These are phyloP conservation scores for Porphyrio hochstetteri DNA, from an alignment of 2,113 vertebrate genomes.

Conservation along the genomic window DNA sequence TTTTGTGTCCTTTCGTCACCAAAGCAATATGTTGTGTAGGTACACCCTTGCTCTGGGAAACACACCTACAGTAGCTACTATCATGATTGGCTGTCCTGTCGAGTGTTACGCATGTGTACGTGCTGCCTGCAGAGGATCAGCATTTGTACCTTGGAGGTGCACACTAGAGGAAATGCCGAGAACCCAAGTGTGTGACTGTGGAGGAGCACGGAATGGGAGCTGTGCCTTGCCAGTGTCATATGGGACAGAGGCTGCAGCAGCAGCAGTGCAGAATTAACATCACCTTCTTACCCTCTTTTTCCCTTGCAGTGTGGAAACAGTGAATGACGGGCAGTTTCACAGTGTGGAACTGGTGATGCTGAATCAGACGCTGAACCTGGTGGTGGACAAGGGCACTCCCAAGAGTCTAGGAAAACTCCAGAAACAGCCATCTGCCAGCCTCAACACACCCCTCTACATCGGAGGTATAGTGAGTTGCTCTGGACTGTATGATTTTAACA, in stretches of 20 bases:
- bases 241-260: neutral
- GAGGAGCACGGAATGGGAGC: neutral
- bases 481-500: neutral
- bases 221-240: neutral
- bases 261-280: neutral
- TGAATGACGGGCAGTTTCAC: conserved; percentile 95
- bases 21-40: neutral
- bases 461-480: conserved; percentile 81
- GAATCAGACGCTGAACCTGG: conserved; percentile 93
- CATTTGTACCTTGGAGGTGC: neutral
- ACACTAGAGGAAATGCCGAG: neutral
- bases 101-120: fast-evolving
- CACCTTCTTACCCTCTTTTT: neutral
- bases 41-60: neutral
- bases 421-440: conserved; percentile 86
- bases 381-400: conserved; percentile 92
- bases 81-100: neutral
- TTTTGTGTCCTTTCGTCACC: neutral
- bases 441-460: conserved; percentile 92
- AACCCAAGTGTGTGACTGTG: fast-evolving
- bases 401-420: conserved; percentile 94
- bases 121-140: neutral
- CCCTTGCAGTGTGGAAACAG: conserved; percentile 89
- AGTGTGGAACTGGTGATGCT: conserved; percentile 92
- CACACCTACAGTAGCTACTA: neutral